Base-by-base conservation (phyloP, 2,797 vertebrate genomes). In the Harpagifer antarcticus region DNA sequence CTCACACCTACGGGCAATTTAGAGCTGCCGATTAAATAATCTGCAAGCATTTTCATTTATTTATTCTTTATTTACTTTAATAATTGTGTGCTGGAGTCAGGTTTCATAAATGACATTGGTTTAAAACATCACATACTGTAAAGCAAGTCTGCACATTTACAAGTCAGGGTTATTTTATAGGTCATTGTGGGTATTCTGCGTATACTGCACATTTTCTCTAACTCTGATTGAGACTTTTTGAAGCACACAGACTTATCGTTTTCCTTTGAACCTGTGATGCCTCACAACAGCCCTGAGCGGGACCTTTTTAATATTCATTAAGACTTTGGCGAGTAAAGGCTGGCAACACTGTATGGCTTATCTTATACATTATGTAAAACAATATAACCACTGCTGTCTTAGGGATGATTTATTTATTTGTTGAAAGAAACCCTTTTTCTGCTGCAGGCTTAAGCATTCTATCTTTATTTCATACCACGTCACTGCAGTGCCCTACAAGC, bases 221-320 rank as follows among this genome's bases (percentile, higher is more conserved):
- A 20, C 59, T 50, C 59, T 42, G 27, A 73, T 10, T n/a, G 37
- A 59, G 60, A 58, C 45, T 10, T 27, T 1, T 14, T 23, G 19
- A 56, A 54, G 14, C 20, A 48, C n/a, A 48, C 5, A 15, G 47
- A 71, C 61, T 47, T 40, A 69, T 82, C 37, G 11, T 74, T 45
- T 53, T 57, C 16, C 52, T 77, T 58, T 68, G 19, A n/a, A 73
- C 57, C 43, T 67, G 52, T 73, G 23, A 61, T 27, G 31, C 56
- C 52, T 14, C 45, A 75, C 49, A 44, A 23, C 20, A 65, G 54
- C 42, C 44, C 40, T 9, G 53, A 63, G 23, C 52, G 33, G 45
- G 9, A 74, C 42, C 14, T 27, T 7, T 12, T 75, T 61, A 74
- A 70, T 52, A 77, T 73, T 73, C 45, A 52, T 23, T 57, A 5